These are phyloP conservation scores for Lasioglossum calceatum DNA, from an alignment of 2,888 invertebrate genomes.

Conservation along the genomic window DNA sequence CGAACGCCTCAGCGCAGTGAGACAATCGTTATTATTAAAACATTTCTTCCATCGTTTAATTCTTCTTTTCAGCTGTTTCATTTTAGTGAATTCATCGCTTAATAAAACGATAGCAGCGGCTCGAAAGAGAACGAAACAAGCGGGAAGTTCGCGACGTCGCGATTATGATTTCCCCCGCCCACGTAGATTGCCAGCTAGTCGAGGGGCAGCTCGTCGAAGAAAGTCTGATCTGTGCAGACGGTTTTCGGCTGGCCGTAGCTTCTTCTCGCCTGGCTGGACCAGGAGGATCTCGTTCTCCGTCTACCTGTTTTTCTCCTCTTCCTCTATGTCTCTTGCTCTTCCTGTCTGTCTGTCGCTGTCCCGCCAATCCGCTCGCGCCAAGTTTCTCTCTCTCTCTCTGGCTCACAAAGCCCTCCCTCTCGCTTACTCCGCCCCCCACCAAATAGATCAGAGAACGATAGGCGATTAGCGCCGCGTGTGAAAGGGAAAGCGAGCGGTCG, in stretches of 20 bases:
- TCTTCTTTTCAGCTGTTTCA: neutral
- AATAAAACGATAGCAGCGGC: neutral
- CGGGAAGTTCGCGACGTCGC: neutral
- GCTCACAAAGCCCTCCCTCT: constrained; percentile 59
- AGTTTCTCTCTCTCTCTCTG: constrained; percentile 41
- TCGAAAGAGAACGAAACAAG: neutral
- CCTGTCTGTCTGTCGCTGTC: constrained; percentile 50
- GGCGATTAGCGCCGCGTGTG: constrained; percentile 83
- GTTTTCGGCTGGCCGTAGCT: constrained; percentile 3
- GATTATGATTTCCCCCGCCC: constrained; percentile 54
- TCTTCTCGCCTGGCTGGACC: constrained; percentile 42
- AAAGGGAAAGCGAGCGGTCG: constrained; percentile 82
- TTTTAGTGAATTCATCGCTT: neutral
- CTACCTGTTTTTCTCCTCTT: constrained; percentile 23
- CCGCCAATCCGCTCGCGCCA: constrained; percentile 9
- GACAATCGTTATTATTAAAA: neutral
- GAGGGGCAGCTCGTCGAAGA: constrained; percentile 32
- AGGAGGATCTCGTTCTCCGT: constrained; percentile 16
- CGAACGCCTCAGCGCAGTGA: neutral
- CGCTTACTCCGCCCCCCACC: constrained; percentile 60
- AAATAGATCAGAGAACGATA: constrained; percentile 81
- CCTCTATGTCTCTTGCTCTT: constrained; percentile 51
- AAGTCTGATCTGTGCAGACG: constrained; percentile 35
- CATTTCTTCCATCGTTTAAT: neutral
- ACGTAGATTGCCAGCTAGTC: constrained; percentile 35